Conservation (phyloP, 92 coral and sea anemone genomes). For the Parazoanthus swiftii region DNA sequence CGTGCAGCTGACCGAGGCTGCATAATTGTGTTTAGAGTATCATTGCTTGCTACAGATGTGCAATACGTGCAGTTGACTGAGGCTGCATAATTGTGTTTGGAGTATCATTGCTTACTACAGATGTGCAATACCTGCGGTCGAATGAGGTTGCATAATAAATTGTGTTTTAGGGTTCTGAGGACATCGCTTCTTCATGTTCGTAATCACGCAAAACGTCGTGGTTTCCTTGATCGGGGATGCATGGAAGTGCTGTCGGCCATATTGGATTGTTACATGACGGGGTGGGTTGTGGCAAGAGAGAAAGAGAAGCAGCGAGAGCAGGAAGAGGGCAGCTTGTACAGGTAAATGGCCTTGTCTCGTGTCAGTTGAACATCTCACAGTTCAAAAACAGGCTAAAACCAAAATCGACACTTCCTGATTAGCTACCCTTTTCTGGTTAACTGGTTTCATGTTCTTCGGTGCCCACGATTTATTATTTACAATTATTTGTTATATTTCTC, state of each 20-base stretch:
- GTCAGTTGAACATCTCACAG: not conserved
- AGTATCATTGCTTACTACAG: no score
- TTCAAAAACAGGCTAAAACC: not conserved
- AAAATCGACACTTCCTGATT: no score
- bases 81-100: no score
- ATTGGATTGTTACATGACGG: constrained; percentile 51
- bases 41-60: no score
- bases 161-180: constrained; percentile 52
- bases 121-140: not conserved
- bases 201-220: constrained; percentile 56
- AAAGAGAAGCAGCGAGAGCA: constrained; percentile 70
- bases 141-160: not conserved
- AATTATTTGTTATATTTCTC: not conserved
- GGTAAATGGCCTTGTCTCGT: constrained; percentile 21
- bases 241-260: constrained; percentile 45
- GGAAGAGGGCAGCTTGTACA: constrained; percentile 82
- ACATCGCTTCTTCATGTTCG: constrained; percentile 65
- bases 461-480: no score
- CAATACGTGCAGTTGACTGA: no score
- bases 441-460: no score
- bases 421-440: no score
- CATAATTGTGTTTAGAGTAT: not conserved
- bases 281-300: constrained; percentile 73
- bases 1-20: not conserved
- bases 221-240: constrained; percentile 53